Percentiles rank a stretch among this genome's conserved stretches.
These are phyloP conservation scores for Xylocampa areola DNA, from an alignment of 2,888 invertebrate genomes.

Conservation along the genomic window DNA sequence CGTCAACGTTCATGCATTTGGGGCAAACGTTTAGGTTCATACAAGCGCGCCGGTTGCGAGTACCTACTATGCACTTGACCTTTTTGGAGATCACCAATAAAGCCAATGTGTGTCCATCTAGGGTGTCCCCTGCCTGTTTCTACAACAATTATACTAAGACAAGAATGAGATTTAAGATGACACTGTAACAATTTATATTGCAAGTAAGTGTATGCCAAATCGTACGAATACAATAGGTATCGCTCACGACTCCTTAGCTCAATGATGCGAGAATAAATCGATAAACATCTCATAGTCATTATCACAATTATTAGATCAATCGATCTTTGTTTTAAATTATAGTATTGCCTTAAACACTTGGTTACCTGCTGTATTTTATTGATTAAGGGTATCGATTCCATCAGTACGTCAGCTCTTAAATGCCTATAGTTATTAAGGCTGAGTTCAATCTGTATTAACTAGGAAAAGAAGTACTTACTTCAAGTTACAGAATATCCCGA, in stretches of 20 bases:
- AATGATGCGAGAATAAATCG: slow-evolving; percentile 57
- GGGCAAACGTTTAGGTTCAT: too few relatives aligned
- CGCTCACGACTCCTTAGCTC: slow-evolving; percentile 49
- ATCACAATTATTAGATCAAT: slow-evolving; percentile 37
- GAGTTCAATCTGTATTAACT: background rate
- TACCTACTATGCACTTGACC: too few relatives aligned
- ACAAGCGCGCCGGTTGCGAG: too few relatives aligned
- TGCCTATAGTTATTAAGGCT: too few relatives aligned
- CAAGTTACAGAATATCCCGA: background rate
- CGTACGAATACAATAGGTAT: slow-evolving; percentile 43
- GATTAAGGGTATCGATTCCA: too few relatives aligned
- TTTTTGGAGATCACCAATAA: too few relatives aligned
- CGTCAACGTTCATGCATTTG: too few relatives aligned
- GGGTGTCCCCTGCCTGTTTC: too few relatives aligned
- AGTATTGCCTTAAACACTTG: slow-evolving; percentile 7
- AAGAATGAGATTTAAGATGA: too few relatives aligned
- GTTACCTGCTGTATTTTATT: background rate
- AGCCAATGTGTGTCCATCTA: too few relatives aligned
- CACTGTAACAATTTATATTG: slow-evolving; percentile 31
- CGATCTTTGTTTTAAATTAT: slow-evolving; percentile 9
- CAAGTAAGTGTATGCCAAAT: slow-evolving; percentile 53
- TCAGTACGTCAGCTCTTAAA: too few relatives aligned
- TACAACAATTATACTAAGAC: too few relatives aligned
- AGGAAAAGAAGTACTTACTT: slow-evolving; percentile 1
- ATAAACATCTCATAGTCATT: slow-evolving; percentile 59